Evolutionary conservation across 1,140 invertebrate genomes (phyloP).

Genomic region (Steinernema feltiae): DNA sequence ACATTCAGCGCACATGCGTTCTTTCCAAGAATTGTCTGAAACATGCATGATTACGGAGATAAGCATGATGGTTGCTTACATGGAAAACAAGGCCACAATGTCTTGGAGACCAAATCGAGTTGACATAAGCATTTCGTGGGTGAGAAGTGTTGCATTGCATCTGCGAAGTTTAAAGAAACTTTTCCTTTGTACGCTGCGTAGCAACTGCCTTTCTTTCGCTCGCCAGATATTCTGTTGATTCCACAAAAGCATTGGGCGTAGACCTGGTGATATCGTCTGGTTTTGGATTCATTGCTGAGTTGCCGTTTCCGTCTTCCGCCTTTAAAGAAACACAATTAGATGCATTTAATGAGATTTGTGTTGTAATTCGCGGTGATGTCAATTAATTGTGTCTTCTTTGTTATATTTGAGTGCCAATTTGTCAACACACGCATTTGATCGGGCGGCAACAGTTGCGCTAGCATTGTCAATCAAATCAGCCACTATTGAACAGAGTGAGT

Average conservation of each 20-base stretch:
- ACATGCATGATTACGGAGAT: constrained; percentile 6
- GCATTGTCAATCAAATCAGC: background rate
- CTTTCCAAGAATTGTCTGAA: constrained; percentile 56
- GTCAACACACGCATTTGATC: constrained; percentile 10
- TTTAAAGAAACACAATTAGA: constrained; percentile 22
- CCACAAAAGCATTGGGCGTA: constrained; percentile 57
- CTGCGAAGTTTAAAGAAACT: constrained; percentile 42
- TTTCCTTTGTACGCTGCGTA: constrained; percentile 53
- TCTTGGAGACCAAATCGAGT: constrained; percentile 46
- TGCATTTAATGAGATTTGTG: background rate
- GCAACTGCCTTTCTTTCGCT: constrained; percentile 48
- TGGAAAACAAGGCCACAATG: constrained; percentile 56
- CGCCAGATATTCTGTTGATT: constrained; percentile 49
- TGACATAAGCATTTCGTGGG: constrained; percentile 53
- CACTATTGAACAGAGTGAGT: background rate
- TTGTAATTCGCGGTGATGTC: constrained; percentile 9
- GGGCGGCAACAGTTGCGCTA: constrained; percentile 6
- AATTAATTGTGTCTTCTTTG: background rate
- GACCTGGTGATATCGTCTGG: constrained; percentile 48
- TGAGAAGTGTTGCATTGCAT: constrained; percentile 46
- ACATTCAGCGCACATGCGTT: constrained; percentile 52
- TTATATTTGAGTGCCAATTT: constrained; percentile 15
- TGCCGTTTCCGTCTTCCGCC: background rate
- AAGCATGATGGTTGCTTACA: constrained; percentile 36
- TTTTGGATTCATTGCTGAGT: constrained; percentile 22